Percentiles rank a stretch among this genome's conserved stretches.
phyloP scores from a whole-genome alignment of 1,140 invertebrate genomes.

The Sitophilus oryzae region DNA sequence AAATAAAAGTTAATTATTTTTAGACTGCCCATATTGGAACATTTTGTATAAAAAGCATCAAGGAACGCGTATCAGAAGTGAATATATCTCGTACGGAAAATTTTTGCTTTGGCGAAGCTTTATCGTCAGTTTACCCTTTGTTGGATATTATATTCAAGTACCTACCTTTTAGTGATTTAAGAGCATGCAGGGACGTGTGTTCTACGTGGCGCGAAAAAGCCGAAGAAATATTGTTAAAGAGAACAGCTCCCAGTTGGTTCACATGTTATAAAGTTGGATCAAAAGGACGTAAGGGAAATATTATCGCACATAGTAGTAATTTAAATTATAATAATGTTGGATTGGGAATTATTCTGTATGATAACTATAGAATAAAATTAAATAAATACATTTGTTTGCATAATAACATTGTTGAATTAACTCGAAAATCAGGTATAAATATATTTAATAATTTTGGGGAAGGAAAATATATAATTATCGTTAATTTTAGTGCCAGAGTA shows the following conservation, averaged over 20 bases:
- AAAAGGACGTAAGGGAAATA: constrained; percentile 12
- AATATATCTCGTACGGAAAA: constrained; percentile 10
- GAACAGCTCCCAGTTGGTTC: constrained; percentile 29
- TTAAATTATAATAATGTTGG: constrained; percentile 28
- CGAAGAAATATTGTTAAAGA: constrained; percentile 19
- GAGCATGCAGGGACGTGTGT: constrained; percentile 24
- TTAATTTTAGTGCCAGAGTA: constrained; percentile 29
- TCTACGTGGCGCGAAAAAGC: constrained; percentile 26
- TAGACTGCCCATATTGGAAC: background rate
- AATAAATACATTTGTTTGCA: constrained; percentile 31
- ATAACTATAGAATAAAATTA: constrained; percentile 24
- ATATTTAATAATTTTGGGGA: background rate
- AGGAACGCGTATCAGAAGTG: background rate
- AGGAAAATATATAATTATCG: background rate
- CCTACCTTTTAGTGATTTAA: constrained; percentile 27
- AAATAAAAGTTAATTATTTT: no score
- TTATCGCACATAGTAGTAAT: constrained; percentile 25
- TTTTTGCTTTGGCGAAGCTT: constrained; percentile 28
- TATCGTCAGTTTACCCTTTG: constrained; percentile 31
- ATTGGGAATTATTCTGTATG: constrained; percentile 30
- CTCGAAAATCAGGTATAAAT: constrained; percentile 19
- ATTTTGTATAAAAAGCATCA: constrained; percentile 26
- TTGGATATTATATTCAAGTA: constrained; percentile 31
- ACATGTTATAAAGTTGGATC: constrained; percentile 24
- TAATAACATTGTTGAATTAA: constrained; percentile 16